Percentiles rank a stretch among this genome's conserved stretches.
Conservation (phyloP, 2,888 invertebrate species). For the Opisthograptis luteolata region DNA sequence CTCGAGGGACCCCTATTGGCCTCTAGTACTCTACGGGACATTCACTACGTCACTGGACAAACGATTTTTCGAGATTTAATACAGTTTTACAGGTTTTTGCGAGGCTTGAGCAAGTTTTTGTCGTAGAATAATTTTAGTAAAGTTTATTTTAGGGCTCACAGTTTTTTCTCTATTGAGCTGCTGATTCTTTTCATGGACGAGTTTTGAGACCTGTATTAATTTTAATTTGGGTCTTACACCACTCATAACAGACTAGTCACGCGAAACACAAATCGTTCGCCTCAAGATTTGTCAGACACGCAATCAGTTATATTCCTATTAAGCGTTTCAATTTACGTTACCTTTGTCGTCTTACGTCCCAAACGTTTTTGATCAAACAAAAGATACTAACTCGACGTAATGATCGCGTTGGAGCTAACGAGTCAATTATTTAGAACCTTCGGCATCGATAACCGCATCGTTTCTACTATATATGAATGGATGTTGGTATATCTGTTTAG, state of each 20-base stretch:
- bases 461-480: not conserved
- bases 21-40: constrained; percentile 64
- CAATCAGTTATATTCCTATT: constrained; percentile 27
- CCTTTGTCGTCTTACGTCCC: constrained; percentile 18
- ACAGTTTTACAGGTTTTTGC: constrained; percentile 28
- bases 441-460: constrained; percentile 34
- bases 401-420: constrained; percentile 22
- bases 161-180: not conserved
- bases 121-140: not conserved
- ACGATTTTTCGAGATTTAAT: constrained; percentile 61
- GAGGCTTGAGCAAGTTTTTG: not conserved
- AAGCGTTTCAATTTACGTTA: constrained; percentile 19
- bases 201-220: not conserved
- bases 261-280: constrained; percentile 31
- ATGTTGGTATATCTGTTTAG: no score
- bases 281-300: constrained; percentile 34
- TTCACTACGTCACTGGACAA: constrained; percentile 64
- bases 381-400: constrained; percentile 20
- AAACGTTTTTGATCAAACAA: constrained; percentile 16
- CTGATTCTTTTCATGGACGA: no score
- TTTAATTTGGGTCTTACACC: constrained; percentile 13
- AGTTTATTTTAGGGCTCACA: not conserved
- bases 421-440: constrained; percentile 26
- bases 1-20: constrained; percentile 79
- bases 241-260: constrained; percentile 26